Evolutionary conservation across 2,797 vertebrate species (phyloP).

Genomic region (Ara ararauna): DNA sequence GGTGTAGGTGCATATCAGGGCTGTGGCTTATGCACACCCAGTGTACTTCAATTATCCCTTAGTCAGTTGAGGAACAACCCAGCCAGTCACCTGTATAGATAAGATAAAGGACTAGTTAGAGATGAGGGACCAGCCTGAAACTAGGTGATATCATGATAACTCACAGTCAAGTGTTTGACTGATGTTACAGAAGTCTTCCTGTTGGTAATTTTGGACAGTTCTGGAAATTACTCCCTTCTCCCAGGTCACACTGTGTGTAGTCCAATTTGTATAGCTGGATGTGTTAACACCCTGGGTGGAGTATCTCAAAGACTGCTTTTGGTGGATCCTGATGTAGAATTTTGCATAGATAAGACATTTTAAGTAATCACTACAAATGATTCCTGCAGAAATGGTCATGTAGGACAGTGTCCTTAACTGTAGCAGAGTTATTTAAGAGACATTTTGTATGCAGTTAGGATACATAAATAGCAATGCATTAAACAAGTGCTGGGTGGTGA

Average conservation of each 20-base stretch:
- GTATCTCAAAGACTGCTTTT: not conserved
- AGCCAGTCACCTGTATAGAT: not conserved
- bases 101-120: not conserved
- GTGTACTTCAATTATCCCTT: not conserved
- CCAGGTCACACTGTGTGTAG: rapidly evolving
- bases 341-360: not conserved
- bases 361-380: not conserved
- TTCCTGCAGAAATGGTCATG: not conserved
- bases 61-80: not conserved
- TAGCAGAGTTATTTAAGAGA: not conserved
- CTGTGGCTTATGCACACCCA: not conserved
- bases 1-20: not conserved
- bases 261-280: not conserved
- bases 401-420: not conserved
- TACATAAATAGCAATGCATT: not conserved
- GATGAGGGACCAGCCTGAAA: not conserved
- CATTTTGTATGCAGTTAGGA: not conserved
- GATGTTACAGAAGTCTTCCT: not conserved
- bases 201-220: not conserved
- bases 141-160: not conserved
- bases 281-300: not conserved
- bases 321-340: not conserved
- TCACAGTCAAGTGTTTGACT: not conserved
- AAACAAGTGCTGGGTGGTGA: not conserved
- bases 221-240: not conserved